Percentiles rank a stretch among this genome's conserved stretches.
Evolutionary conservation across 64 coral and sea anemone genomes (phyloP).

Genomic region (Orbicella faveolata): DNA sequence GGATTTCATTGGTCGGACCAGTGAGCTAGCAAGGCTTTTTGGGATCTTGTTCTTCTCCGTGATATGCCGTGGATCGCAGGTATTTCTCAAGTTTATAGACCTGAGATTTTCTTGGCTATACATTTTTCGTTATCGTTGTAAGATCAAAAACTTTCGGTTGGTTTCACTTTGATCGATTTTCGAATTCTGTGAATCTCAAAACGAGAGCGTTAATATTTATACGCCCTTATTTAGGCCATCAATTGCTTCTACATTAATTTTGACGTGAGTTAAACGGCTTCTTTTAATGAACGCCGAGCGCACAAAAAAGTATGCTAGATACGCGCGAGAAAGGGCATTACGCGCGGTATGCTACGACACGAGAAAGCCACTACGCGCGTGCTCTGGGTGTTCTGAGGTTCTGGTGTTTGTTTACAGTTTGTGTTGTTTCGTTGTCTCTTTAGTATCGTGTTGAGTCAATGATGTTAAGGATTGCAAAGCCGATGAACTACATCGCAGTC

Average conservation of each 20-base stretch:
- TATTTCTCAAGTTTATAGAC: not conserved
- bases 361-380: too few relatives aligned
- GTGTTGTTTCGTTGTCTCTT: not conserved
- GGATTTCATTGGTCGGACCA: conserved; percentile 92
- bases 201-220: too few relatives aligned
- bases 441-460: conserved; percentile 98
- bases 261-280: not conserved
- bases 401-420: not conserved
- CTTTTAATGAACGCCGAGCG: not conserved
- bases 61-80: conserved; percentile 98
- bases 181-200: too few relatives aligned
- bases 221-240: too few relatives aligned
- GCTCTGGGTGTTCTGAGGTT: too few relatives aligned
- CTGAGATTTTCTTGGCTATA: not conserved
- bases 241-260: not conserved
- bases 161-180: too few relatives aligned
- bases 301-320: not conserved
- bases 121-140: too few relatives aligned
- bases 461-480: conserved; percentile 97
- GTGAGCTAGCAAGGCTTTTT: conserved; percentile 96
- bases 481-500: conserved; percentile 88
- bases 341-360: not conserved
- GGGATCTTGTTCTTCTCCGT: conserved; percentile 97
- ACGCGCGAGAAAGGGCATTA: not conserved
- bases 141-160: too few relatives aligned